Evolutionary conservation across 2,888 invertebrate genomes (phyloP), one percentile per base, ranked within the genome.

Genomic region (Arctia plantaginis): DNA sequence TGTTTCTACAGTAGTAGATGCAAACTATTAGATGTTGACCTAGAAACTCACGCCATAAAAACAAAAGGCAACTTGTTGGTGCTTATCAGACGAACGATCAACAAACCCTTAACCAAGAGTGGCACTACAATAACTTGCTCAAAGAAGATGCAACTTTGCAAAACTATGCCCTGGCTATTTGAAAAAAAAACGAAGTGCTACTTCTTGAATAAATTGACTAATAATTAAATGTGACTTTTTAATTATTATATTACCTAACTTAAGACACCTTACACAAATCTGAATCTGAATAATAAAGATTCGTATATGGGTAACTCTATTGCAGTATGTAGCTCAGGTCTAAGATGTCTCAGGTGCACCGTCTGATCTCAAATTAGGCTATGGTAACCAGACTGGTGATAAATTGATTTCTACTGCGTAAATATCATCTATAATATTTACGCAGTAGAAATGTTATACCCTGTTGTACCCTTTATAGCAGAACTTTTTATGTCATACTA

Each of bases 281-380:
- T n/a, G n/a, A n/a, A n/a, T n/a, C n/a, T n/a, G n/a, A n/a, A n/a
- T n/a, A n/a, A 27, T 62, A 62, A 30, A 23, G 18, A 41, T 33
- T 10, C 15, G 35, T 41, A 62, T 35, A 33, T 44, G 4, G 44
- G 44, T 44, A 23, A 65, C 44, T 18, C 62, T 41, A 41, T 65
- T 33, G n/a, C 13, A 27, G 30, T 44, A 64, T n/a, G n/a, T 20
- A 51, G n/a, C 71, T 71, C 71, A 44, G 44, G 2, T 44, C 44
- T 44, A 15, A 44, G 44, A 15, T 18, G 44, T 15, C 44, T 44
- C 44, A 66, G 71, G 51, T 71, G 71, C 71, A 66, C 35, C 6
- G 35, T 35, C 35, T 35, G 35, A 35, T 4, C 35, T 6, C 35
- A 35, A 35, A 6, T 35, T 35, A 35, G n/a, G n/a, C n/a, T n/a